Percentiles rank a stretch among this genome's conserved stretches.
Conservation (phyloP, 2,797 vertebrate species). For the Agapornis canus region DNA sequence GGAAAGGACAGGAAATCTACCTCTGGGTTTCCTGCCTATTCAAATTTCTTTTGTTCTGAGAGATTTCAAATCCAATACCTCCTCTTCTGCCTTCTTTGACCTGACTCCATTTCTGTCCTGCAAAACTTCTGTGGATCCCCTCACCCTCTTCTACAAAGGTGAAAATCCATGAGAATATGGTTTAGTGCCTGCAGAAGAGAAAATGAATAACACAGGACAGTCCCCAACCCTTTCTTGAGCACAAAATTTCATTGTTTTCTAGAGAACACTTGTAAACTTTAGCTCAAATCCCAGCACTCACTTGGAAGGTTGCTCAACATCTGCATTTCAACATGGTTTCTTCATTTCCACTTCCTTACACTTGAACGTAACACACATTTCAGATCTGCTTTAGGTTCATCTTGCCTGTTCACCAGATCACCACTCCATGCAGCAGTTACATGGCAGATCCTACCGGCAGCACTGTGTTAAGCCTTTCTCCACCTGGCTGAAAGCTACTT, state of each 20-base stretch:
- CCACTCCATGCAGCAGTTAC: not conserved
- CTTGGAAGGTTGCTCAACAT: not conserved
- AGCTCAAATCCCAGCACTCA: not conserved
- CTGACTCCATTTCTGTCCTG: not conserved
- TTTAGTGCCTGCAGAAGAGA: not conserved
- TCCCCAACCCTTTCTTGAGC: not conserved
- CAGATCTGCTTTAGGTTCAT: not conserved
- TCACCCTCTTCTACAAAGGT: fast-evolving
- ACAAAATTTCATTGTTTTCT: fast-evolving
- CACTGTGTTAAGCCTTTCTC: fast-evolving
- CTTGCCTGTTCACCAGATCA: not conserved
- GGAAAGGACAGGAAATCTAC: not conserved
- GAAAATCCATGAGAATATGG: not conserved
- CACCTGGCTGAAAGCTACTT: not conserved
- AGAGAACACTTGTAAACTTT: not conserved
- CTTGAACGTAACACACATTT: not conserved
- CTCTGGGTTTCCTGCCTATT: not conserved
- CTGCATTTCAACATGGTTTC: not conserved
- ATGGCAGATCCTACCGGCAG: not conserved
- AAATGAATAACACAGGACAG: not conserved
- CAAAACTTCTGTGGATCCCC: not conserved
- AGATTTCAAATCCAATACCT: not conserved
- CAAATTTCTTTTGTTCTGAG: not conserved
- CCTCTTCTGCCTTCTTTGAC: not conserved
- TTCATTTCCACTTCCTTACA: not conserved